Evolutionary conservation across 2,113 vertebrate genomes (phyloP), one percentile per base, ranked within the genome.

Genomic region (Andinoacara biseriatus): DNA sequence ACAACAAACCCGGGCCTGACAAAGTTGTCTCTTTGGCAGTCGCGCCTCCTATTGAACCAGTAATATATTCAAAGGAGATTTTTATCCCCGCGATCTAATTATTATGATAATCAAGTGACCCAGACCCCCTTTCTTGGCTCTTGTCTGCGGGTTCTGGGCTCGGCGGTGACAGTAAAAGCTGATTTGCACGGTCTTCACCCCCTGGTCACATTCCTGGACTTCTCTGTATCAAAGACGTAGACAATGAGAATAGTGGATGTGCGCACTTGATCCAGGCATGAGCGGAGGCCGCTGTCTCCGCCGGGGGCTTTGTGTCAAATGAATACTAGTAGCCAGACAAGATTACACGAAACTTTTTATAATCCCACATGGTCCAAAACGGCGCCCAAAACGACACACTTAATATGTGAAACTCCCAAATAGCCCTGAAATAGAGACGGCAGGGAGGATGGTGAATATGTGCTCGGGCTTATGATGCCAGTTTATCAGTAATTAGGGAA

Each of bases 51-150:
- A 96, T 96, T 96, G 93, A 96, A 95, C 29, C 86, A 75, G 90
- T 95, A 96, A 96, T 96, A 94, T 96, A 96, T 96, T 96, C 96
- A 96, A 96, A 96, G 94, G 96, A 96, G 95, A 96, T 95, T 96
- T 95, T 96, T 92, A 95, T 95, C 95, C 94, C 92, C 92, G 90
- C 90, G 94, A 93, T 94, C 91, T 94, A 92, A 95, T 96, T 96
- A 93, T 96, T 93, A 95, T 96, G 96, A 95, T 95, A 95, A 96
- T 96, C 84, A 89, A 58, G 85, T 82, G 90, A 93, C 93, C 93
- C 76, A 90, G 91, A 93, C 87, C 79, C 89, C 91, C 76, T 86
- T 90, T 95, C 91, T 87, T 67, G 78, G 89, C 90, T 91, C 94
- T 94, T 91, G 95, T 95, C 95, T 95, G 93, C 93, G 83, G 89